Evolutionary conservation across 2,113 vertebrate species (phyloP), one percentile per base, ranked within the genome.

Genomic region (Cercopithecus mona): DNA sequence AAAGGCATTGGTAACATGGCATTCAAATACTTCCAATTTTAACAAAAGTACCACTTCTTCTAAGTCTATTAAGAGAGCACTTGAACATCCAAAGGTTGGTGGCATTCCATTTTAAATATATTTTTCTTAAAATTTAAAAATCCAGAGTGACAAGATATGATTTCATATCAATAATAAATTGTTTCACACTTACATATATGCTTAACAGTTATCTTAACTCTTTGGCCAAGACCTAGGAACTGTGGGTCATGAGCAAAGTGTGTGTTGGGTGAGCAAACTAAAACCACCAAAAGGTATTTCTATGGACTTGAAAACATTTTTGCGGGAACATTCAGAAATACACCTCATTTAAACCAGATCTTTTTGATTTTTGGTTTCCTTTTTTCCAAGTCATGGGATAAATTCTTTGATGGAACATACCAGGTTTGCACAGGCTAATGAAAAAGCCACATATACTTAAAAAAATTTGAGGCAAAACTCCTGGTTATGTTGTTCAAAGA

Each of bases 371-470:
- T 97, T 55, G 94, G 84, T 97, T 98, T 87, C 43, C 93, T 97
- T 98, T 98, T 92, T 97, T 97, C 93, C 96, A 97, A 98, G 90
- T 94, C 84, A 81, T 97, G 83, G 96, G 92, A 98, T 97, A 98
- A 90, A 97, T 94, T 98, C 88, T 98, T 96, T 94, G 97, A 98
- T 94, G 94, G 96, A 97, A 97, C 97, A 98, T 95, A 96, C 84
- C 97, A 94, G 91, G 89, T 97, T 97, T 92, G 96, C 97, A 98
- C 83, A 98, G 95, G 84, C 81, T 96, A 94, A 88, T 96, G 92
- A 96, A 97, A 96, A 98, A 98, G 90, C 97, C 95, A 93, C 96
- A 90, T 94, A 97, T 80, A 86, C 57, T 81, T 89, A 64, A 55
- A 84, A 87, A 68, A 27, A 10, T 27, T 88, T 96, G 93, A 94